Percentiles rank a stretch among this genome's conserved stretches.
phyloP scores from a whole-genome alignment of 2,113 vertebrate genomes.

The Zootoca vivipara region DNA sequence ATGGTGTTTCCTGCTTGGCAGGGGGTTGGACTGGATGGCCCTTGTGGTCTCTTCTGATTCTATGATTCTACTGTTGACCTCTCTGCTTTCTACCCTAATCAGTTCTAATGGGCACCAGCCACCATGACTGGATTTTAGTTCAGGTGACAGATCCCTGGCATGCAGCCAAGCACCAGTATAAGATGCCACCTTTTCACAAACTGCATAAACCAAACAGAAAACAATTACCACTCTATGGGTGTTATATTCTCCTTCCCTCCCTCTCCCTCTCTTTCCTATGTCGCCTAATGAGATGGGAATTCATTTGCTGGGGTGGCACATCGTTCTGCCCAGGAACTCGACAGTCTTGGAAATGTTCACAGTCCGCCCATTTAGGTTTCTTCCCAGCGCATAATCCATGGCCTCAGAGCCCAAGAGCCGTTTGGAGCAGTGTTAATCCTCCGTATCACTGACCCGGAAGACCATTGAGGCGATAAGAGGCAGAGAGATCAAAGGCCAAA shows the following conservation, averaged over 20 bases:
- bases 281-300: constrained; percentile 1
- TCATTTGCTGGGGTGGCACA: constrained; percentile 7
- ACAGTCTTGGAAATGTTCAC: constrained; percentile 30
- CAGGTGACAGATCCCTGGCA: background rate
- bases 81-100: no score
- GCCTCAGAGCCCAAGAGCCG: constrained; percentile 27
- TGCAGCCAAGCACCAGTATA: background rate
- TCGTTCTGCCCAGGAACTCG: background rate
- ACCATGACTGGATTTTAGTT: background rate
- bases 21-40: no score
- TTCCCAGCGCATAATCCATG: constrained; percentile 56
- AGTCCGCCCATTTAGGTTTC: background rate
- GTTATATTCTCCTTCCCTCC: background rate
- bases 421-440: constrained; percentile 63
- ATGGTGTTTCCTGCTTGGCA: no score
- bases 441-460: constrained; percentile 41
- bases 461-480: constrained; percentile 60
- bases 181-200: background rate
- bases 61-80: no score
- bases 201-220: background rate
- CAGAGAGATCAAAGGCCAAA: constrained; percentile 70
- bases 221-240: background rate
- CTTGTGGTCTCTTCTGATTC: no score
- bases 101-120: no score
- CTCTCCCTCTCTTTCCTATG: background rate